Percentiles rank a stretch among this genome's conserved stretches.
Conservation (phyloP, 2,797 vertebrate species). For the Lithobates pipiens region DNA sequence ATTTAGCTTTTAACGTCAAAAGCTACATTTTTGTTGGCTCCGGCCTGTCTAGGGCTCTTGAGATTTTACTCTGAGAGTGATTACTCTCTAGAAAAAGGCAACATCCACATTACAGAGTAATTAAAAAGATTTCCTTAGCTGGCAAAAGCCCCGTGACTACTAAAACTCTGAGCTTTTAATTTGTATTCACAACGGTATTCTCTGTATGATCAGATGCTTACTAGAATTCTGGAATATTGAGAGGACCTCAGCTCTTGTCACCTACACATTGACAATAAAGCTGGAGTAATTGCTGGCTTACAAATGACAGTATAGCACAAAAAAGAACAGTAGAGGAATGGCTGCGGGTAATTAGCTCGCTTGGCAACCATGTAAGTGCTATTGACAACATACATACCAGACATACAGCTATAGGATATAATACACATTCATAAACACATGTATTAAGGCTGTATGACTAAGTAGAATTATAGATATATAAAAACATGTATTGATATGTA, state of each 20-base stretch:
- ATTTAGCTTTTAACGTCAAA: conserved; percentile 88
- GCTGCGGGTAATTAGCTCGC: not conserved
- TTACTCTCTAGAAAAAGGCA: conserved; percentile 76
- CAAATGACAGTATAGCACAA: not conserved
- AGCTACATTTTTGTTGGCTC: conserved; percentile 86
- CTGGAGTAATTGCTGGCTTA: conserved; percentile 23
- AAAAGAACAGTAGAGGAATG: not conserved
- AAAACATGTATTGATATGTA: no score
- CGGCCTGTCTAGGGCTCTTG: conserved; percentile 83
- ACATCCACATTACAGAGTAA: conserved; percentile 76
- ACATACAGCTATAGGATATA: not conserved
- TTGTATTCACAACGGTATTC: conserved; percentile 16
- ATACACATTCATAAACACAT: not conserved
- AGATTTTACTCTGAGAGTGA: conserved; percentile 77
- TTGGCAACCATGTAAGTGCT: not conserved
- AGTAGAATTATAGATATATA: not conserved
- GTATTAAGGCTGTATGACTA: not conserved
- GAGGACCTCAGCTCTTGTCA: not conserved
- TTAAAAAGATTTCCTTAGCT: conserved; percentile 72
- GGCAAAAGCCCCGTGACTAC: conserved; percentile 31
- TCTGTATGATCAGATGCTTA: conserved; percentile 20
- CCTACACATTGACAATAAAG: not conserved
- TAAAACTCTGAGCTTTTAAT: conserved; percentile 34
- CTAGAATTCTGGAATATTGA: not conserved
- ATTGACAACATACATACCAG: not conserved